These are phyloP conservation scores for Azorinus chamasolen DNA, from an alignment of 2,888 invertebrate species.

Conservation along the genomic window DNA sequence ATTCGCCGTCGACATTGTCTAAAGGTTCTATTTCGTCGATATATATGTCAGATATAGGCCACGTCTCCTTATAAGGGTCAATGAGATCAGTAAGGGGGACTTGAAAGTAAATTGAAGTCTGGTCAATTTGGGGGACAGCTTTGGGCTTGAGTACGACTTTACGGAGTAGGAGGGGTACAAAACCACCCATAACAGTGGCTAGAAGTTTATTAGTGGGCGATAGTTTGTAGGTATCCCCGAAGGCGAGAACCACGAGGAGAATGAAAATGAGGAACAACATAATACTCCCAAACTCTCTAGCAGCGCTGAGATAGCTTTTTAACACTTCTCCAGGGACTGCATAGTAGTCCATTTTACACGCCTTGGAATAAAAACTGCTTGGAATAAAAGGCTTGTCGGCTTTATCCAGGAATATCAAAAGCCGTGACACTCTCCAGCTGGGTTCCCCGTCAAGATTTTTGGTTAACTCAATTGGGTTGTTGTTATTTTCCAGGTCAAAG, in stretches of 20 bases:
- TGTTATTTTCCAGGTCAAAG: no score
- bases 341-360: conserved; percentile 62
- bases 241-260: conserved; percentile 63
- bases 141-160: conserved; percentile 59
- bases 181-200: conserved; percentile 68
- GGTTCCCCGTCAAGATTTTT: conserved; percentile 30
- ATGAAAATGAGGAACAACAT: conserved; percentile 66
- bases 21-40: background rate
- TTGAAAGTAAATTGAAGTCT: conserved; percentile 42
- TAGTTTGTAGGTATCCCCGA: conserved; percentile 66
- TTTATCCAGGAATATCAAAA: conserved; percentile 59
- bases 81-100: conserved; percentile 51
- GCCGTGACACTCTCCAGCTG: conserved; percentile 52
- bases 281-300: conserved; percentile 52
- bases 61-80: conserved; percentile 43
- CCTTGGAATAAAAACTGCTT: conserved; percentile 62
- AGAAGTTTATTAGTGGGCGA: conserved; percentile 63
- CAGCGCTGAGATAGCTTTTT: conserved; percentile 47
- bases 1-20: no score
- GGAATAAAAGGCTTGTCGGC: conserved; percentile 60
- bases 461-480: conserved; percentile 35
- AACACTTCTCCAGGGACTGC: conserved; percentile 64
- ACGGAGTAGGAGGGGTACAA: conserved; percentile 64
- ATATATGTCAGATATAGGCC: conserved; percentile 60
- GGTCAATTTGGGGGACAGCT: conserved; percentile 33